Evolutionary conservation across 2,797 vertebrate species (phyloP).

Genomic region (Molothrus aeneus): DNA sequence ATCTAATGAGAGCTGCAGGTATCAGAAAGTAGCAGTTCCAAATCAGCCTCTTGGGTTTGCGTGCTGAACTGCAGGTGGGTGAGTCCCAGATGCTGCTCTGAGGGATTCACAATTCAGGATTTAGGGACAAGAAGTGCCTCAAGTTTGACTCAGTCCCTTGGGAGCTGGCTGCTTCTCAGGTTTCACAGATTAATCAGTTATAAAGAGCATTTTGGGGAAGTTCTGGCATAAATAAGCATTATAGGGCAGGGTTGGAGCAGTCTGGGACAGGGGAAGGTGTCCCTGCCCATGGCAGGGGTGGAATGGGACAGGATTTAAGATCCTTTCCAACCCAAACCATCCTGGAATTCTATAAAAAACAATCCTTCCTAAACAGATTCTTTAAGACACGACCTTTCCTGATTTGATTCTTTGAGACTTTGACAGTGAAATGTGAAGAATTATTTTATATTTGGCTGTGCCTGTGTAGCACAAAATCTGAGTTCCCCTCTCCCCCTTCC

Average conservation of each 20-base stretch:
- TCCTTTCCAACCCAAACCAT: neutral
- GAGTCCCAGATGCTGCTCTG: neutral
- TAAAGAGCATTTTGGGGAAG: neutral
- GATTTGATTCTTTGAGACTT: neutral
- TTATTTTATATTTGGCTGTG: neutral
- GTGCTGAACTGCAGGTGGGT: fast-evolving
- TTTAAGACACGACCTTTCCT: neutral
- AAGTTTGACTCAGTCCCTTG: neutral
- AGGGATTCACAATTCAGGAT: neutral
- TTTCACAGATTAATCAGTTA: neutral
- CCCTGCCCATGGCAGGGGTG: neutral
- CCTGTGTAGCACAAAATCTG: neutral
- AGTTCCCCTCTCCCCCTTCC: neutral
- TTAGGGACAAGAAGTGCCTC: neutral
- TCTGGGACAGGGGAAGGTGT: neutral
- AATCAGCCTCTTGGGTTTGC: neutral
- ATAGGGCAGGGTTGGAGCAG: neutral
- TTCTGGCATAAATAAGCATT: neutral
- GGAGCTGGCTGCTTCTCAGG: neutral
- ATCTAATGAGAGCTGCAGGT: neutral
- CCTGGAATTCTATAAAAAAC: neutral
- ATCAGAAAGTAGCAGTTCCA: neutral
- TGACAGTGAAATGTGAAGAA: neutral
- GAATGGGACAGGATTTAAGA: neutral
- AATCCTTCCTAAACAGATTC: neutral